phyloP scores from a whole-genome alignment of 30 jellyfish, hydroid and myxozoan species.

The Turritopsis rubra region DNA sequence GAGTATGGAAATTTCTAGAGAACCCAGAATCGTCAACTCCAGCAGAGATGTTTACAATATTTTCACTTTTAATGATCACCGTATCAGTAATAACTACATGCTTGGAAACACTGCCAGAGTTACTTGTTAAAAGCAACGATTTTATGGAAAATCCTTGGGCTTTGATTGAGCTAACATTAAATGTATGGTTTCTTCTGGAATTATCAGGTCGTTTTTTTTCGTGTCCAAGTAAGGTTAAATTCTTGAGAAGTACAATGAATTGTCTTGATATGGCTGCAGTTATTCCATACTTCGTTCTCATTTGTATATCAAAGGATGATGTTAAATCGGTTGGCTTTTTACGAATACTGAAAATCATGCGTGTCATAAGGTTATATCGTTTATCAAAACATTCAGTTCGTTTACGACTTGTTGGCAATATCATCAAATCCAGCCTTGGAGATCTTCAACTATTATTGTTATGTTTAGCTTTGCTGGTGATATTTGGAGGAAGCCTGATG shows the following conservation, averaged over 20 bases:
- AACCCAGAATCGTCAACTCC: conserved; percentile 65
- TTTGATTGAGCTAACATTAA: conserved; percentile 10
- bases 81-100: conserved; percentile 66
- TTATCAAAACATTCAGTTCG: conserved; percentile 67
- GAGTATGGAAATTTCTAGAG: conserved; percentile 68
- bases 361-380: conserved; percentile 71
- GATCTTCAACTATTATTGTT: conserved; percentile 69
- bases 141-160: conserved; percentile 21
- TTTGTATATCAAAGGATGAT: conserved; percentile 15
- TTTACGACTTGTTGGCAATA: conserved; percentile 65
- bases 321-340: conserved; percentile 31
- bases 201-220: conserved; percentile 30
- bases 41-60: conserved; percentile 58
- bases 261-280: conserved; percentile 65
- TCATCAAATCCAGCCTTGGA: conserved; percentile 65
- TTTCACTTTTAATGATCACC: conserved; percentile 48
- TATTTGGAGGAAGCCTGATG: conserved; percentile 86
- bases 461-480: conserved; percentile 54
- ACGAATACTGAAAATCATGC: conserved; percentile 52
- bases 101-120: conserved; percentile 62
- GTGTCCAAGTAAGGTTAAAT: conserved; percentile 54
- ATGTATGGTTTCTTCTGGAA: conserved; percentile 68
- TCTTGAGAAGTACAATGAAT: conserved; percentile 47
- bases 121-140: not conserved
- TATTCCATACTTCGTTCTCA: conserved; percentile 56